Evolutionary conservation across 2,888 invertebrate genomes (phyloP), one percentile per base, ranked within the genome.

Genomic region (Agonum fuliginosum): DNA sequence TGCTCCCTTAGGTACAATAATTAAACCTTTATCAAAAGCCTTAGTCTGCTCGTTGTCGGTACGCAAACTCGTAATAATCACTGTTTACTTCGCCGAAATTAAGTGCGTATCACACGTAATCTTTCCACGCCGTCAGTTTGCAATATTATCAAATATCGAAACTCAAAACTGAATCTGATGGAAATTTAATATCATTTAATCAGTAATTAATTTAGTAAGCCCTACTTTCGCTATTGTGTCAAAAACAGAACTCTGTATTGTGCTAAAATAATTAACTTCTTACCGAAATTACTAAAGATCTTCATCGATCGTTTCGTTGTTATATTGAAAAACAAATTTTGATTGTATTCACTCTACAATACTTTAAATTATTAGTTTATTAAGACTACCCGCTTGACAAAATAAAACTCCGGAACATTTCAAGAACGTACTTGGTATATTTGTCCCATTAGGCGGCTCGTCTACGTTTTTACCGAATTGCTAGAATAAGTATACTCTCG

Each of bases 21-120:
- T 62, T 62, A 62, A 62, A 62, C 58, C 58, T 54, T 54, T 54
- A 30, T 30, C 30, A 30, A 62, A 54, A 62, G 58, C 27, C 58
- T 30, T 27, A 62, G 12, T 62, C 22, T n/a, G n/a, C n/a, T n/a
- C n/a, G n/a, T n/a, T n/a, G n/a, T n/a, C n/a, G n/a, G 58, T 30
- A 62, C 27, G 58, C 27, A 30, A 27, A 4, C 14, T 30, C 30
- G 58, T 62, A 62, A 62, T 62, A 62, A 30, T 62, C 58, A 10
- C 10, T 6, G 30, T 62, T n/a, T 62, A 4, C 17, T 54, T 27
- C 30, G 27, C 30, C 14, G 1, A 62, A 2, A 12, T 27, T 3
- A 6, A 30, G 12, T 12, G 27, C 20, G 20, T 54, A 12, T 46
- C 46, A 46, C 12, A 46, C 37, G n/a, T 37, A 48, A n/a, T 8